Evolutionary conservation across 2,888 invertebrate species (phyloP).

Genomic region (Lymantria monacha): DNA sequence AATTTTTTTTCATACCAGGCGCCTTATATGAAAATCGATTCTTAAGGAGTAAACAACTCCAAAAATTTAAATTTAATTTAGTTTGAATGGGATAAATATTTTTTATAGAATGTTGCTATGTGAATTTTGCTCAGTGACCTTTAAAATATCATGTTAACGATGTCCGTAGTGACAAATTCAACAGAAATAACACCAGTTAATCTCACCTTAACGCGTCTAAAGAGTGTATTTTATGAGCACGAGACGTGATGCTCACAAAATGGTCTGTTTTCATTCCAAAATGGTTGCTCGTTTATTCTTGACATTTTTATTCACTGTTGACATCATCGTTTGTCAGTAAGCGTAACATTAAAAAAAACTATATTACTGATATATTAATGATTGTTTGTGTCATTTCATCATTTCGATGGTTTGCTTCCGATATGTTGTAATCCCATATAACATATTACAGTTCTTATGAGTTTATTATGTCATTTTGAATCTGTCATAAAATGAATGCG

Average conservation of each 20-base stretch:
- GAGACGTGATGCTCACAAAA: constrained; percentile 17
- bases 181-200: constrained; percentile 40
- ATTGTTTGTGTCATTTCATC: constrained; percentile 11
- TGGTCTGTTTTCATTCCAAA: constrained; percentile 34
- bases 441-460: no score
- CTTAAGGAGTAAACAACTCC: no score
- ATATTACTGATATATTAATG: constrained; percentile 5
- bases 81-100: no score
- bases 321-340: constrained; percentile 13
- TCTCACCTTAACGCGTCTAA: constrained; percentile 28
- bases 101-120: no score
- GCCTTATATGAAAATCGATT: no score
- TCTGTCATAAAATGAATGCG: no score
- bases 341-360: background rate
- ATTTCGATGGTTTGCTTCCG: constrained; percentile 1
- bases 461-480: no score
- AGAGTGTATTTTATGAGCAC: constrained; percentile 32
- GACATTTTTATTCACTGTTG: constrained; percentile 33
- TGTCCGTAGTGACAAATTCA: constrained; percentile 9
- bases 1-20: no score
- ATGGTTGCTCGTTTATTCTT: constrained; percentile 14
- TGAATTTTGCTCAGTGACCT: background rate
- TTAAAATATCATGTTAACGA: background rate
- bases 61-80: no score
- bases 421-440: background rate